A percentile compares a stretch with the other conserved stretches of the same genome.
Evolutionary conservation across 2,888 invertebrate genomes (phyloP).

Genomic region (Rapana venosa): DNA sequence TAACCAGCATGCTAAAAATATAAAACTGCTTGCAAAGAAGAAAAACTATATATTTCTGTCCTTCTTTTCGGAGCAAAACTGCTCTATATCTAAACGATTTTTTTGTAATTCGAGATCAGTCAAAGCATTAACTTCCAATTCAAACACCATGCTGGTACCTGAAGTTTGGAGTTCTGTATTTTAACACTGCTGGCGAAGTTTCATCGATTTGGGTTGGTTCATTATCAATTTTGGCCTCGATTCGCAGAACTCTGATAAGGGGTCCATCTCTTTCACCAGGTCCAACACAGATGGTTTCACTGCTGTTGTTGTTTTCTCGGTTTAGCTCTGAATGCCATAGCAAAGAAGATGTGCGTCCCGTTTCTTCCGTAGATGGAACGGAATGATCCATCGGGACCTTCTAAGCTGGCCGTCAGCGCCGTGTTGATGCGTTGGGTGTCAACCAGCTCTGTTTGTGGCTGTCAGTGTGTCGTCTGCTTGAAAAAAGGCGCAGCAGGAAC

Average conservation of each 20-base stretch:
- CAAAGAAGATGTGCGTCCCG: conserved; percentile 52
- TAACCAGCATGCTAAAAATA: not conserved
- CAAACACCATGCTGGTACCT: conserved; percentile 60
- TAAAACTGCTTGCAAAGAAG: not conserved
- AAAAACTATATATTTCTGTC: not conserved
- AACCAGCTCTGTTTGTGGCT: conserved; percentile 45
- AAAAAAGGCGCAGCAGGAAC: conserved; percentile 38
- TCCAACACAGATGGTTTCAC: conserved; percentile 51
- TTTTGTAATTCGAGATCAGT: conserved; percentile 3
- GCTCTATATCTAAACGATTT: conserved; percentile 11
- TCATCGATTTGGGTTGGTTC: conserved; percentile 75
- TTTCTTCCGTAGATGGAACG: conserved; percentile 52
- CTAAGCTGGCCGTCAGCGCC: conserved; percentile 44
- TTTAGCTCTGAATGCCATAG: conserved; percentile 51
- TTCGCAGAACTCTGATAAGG: conserved; percentile 65
- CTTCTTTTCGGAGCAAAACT: not conserved
- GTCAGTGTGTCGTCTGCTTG: conserved; percentile 45
- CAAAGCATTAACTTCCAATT: not conserved
- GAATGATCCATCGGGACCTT: conserved; percentile 56
- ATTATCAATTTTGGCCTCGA: conserved; percentile 72
- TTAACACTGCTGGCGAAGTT: conserved; percentile 72
- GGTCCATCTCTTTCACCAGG: conserved; percentile 52
- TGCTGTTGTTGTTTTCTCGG: conserved; percentile 53
- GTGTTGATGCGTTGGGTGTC: conserved; percentile 39
- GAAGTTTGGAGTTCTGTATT: conserved; percentile 77